Conservation (phyloP, 2,113 vertebrate species). For the Myotis davidii region DNA sequence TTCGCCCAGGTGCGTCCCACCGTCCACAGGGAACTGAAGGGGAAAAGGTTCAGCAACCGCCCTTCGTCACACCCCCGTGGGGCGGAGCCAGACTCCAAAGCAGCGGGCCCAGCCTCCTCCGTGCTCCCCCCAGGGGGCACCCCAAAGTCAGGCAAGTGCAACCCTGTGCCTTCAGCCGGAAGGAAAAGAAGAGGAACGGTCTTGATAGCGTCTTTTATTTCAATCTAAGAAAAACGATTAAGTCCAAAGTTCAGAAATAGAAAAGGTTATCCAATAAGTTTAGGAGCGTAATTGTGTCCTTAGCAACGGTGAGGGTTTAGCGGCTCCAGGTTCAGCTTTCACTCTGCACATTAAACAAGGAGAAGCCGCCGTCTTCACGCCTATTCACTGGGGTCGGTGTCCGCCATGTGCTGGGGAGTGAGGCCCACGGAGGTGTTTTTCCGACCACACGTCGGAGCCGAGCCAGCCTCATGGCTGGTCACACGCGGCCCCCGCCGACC, state of each 20-base stretch:
- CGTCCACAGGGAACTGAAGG: not conserved
- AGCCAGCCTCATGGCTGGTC: not conserved
- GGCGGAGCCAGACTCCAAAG: fast-evolving
- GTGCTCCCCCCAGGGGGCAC: fast-evolving
- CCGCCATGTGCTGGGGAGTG: not conserved
- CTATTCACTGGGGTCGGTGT: not conserved
- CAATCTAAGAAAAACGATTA: constrained; percentile 84
- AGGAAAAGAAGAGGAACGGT: constrained; percentile 25
- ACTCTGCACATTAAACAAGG: not conserved
- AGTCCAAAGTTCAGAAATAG: constrained; percentile 83
- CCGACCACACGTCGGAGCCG: constrained; percentile 18
- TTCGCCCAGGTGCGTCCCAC: not conserved
- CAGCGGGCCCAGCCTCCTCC: fast-evolving
- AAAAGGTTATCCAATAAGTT: constrained; percentile 80
- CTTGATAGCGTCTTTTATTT: constrained; percentile 80
- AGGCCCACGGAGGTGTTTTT: not conserved
- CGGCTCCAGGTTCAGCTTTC: not conserved
- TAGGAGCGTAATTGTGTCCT: constrained; percentile 54
- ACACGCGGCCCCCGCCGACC: not conserved
- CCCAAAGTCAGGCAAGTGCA: fast-evolving
- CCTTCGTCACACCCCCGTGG: fast-evolving
- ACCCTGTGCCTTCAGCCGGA: fast-evolving
- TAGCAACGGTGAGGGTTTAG: constrained; percentile 13
- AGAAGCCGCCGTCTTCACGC: constrained; percentile 10
- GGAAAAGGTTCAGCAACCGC: fast-evolving